Percentiles rank a stretch among this genome's conserved stretches.
phyloP scores from a whole-genome alignment of 1,140 invertebrate species.

The Eumeta japonica region DNA sequence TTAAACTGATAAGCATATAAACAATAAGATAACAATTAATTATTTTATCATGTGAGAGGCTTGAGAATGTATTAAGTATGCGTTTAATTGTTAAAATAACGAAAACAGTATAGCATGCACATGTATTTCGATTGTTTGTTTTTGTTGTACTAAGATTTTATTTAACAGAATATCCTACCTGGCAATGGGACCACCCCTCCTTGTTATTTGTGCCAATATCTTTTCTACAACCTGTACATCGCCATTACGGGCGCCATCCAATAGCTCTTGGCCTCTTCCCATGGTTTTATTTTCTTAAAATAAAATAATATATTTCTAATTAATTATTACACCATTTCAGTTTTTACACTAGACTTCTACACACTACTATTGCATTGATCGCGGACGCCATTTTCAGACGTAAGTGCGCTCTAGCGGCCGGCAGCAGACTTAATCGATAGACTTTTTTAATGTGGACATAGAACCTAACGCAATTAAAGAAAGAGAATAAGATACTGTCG shows the following conservation, averaged over 20 bases:
- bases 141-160: too few relatives aligned
- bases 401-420: conserved; percentile 55
- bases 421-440: conserved; percentile 36
- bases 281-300: conserved; percentile 66
- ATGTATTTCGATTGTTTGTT: too few relatives aligned
- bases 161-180: conserved; percentile 69
- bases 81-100: too few relatives aligned
- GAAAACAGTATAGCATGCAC: too few relatives aligned
- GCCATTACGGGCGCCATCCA: conserved; percentile 91
- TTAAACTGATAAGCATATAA: too few relatives aligned
- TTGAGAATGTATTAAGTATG: too few relatives aligned
- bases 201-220: conserved; percentile 83
- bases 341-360: conserved; percentile 64
- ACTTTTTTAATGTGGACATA: too few relatives aligned
- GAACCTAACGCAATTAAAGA: too few relatives aligned
- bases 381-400: conserved; percentile 67
- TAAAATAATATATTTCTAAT: conserved; percentile 44
- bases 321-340: conserved; percentile 55
- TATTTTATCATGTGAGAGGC: too few relatives aligned
- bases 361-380: conserved; percentile 74
- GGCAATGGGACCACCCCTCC: conserved; percentile 88
- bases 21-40: too few relatives aligned
- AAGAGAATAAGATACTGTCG: too few relatives aligned
- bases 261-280: conserved; percentile 94
- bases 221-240: conserved; percentile 87